phyloP scores from a whole-genome alignment of 2,797 vertebrate genomes.

The Zenarchopterus dispar region DNA sequence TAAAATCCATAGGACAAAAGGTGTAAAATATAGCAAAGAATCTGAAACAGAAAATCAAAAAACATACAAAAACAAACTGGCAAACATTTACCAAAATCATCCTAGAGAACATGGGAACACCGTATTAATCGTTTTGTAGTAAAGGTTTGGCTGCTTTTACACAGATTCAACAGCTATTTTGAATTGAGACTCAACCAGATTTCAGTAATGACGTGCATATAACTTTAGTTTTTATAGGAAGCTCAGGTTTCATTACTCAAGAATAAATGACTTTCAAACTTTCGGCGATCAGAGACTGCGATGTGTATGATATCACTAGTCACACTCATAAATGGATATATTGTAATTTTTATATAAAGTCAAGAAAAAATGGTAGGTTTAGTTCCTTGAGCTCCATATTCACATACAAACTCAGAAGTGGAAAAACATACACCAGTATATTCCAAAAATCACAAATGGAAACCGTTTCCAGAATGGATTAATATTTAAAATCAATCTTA shows the following conservation, averaged over 20 bases:
- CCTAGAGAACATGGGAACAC: neutral
- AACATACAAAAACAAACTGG: neutral
- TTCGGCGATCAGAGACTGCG: neutral
- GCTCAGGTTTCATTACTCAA: neutral
- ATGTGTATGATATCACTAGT: neutral
- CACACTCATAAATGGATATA: conserved; percentile 1
- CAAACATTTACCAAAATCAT: neutral
- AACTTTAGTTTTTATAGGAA: neutral
- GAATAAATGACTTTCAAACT: neutral
- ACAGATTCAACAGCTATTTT: conserved; percentile 20
- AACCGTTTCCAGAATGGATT: neutral
- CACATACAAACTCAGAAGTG: no score
- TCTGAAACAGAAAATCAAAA: neutral
- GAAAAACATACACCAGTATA: neutral
- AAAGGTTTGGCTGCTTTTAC: conserved; percentile 26
- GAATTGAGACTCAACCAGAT: neutral
- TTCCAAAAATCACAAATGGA: neutral
- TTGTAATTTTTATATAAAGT: neutral
- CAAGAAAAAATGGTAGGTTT: neutral
- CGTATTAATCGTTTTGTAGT: neutral
- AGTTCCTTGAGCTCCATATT: neutral
- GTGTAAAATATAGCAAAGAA: neutral
- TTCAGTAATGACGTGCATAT: neutral
- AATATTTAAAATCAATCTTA: conserved; percentile 1
- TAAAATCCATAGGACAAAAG: conserved; percentile 53